Conservation (phyloP, 2,797 vertebrate genomes). For the Eidolon dupreanum region DNA sequence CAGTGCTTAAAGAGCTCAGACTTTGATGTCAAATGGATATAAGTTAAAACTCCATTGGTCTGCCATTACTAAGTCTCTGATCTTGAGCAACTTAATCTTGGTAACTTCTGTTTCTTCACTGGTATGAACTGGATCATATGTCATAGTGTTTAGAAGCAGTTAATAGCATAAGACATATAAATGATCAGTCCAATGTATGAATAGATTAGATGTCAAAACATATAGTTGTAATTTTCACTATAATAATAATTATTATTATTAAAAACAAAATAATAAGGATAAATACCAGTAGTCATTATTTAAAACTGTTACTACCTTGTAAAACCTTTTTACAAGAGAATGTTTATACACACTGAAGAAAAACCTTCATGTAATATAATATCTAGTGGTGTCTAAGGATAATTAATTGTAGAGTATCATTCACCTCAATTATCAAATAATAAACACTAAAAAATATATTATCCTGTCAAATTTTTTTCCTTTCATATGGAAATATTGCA, state of each 20-base stretch:
- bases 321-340: background rate
- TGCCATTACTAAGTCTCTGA: background rate
- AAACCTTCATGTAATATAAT: background rate
- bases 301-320: background rate
- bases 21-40: background rate
- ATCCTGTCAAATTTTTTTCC: background rate
- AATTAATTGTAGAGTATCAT: background rate
- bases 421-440: background rate
- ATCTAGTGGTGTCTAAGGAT: background rate
- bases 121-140: background rate
- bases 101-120: background rate
- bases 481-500: background rate
- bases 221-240: background rate
- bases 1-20: background rate
- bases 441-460: background rate
- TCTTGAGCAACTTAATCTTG: background rate
- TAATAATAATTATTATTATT: background rate
- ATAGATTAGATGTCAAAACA: background rate
- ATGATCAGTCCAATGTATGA: background rate
- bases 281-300: background rate
- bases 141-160: background rate
- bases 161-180: background rate
- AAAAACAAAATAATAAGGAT: background rate
- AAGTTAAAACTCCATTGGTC: background rate
- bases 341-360: background rate